Evolutionary conservation across 2,113 vertebrate genomes (phyloP), one percentile per base, ranked within the genome.

Genomic region (Apus apus): DNA sequence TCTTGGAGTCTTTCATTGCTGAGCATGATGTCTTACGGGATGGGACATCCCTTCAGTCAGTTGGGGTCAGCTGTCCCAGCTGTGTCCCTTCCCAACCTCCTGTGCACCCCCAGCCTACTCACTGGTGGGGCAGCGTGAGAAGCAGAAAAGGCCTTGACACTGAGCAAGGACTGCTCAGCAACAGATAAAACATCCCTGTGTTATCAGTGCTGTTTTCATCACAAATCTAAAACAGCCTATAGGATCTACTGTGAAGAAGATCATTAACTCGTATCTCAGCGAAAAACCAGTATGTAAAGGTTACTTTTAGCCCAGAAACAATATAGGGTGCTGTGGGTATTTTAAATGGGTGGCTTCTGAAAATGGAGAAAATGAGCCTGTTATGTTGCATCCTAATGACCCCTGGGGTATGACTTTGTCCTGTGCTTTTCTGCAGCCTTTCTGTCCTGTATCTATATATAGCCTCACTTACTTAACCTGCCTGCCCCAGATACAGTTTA

Each of bases 11-110:
- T 70, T 68, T 57, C n/a, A 29, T 53, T 65, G 9, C 50, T 56
- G 38, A 65, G 2, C 23, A 8, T 5, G 5, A 15, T 9, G 4
- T 36, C 25, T 1, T 25, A 11, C 1, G 15, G 26, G 1, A 36
- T 21, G 16, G 26, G 1, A 38, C 19, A n/a, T 27, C 17, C 19
- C 51, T 68, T 9, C 50, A 56, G 25, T 34, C 40, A 34, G 40
- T 11, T 8, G 5, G 27, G 13, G 20, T 65, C 51, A 73, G 43
- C 67, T 73, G 13, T 82, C 9, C 15, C 65, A 82, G 0, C 5
- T 43, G 40, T 43, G 40, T 43, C 40, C 40, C 40, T 43, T 82
- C 9, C 15, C 65, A 82, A 0, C 5, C 13, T 5, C 51, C 67
- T n/a, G 16, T 45, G 38, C 7, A 29, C 7, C n/a, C 9, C 17